These are phyloP conservation scores for Saturnia japonica DNA, from an alignment of 2,888 invertebrate genomes.

Conservation along the genomic window DNA sequence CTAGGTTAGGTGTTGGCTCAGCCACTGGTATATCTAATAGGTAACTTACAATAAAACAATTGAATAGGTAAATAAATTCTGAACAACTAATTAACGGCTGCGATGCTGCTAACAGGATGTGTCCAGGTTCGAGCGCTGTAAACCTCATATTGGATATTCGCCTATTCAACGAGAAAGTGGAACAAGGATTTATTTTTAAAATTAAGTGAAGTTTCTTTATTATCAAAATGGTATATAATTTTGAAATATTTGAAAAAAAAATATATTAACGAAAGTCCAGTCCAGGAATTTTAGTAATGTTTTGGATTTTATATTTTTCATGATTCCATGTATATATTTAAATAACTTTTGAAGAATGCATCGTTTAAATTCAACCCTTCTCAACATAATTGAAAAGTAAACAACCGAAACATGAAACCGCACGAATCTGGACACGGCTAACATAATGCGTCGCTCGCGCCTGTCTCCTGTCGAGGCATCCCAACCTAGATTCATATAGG, in stretches of 20 bases:
- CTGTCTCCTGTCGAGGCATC: slow-evolving; percentile 50
- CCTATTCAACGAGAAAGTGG: not conserved
- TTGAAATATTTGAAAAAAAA: too few relatives aligned
- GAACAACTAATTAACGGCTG: not conserved
- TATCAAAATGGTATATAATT: too few relatives aligned
- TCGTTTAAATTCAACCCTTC: too few relatives aligned
- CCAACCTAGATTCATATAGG: slow-evolving; percentile 62
- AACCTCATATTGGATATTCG: not conserved
- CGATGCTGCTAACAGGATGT: not conserved
- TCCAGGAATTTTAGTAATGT: not conserved
- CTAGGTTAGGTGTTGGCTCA: slow-evolving; percentile 79
- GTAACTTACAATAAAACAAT: slow-evolving; percentile 52
- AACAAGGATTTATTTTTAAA: not conserved
- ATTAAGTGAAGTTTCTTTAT: too few relatives aligned
- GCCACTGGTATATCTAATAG: slow-evolving; percentile 71
- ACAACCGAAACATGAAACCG: not conserved
- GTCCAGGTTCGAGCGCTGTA: not conserved
- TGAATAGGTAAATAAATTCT: slow-evolving; percentile 35
- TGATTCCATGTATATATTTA: not conserved
- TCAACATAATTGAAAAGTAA: not conserved
- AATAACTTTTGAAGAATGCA: too few relatives aligned
- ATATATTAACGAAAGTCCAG: not conserved
- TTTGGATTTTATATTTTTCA: not conserved
- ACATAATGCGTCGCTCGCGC: too few relatives aligned
- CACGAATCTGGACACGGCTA: slow-evolving; percentile 44